Base-by-base conservation (phyloP, 2,888 invertebrate species). In the Leucoptera coffeella region DNA sequence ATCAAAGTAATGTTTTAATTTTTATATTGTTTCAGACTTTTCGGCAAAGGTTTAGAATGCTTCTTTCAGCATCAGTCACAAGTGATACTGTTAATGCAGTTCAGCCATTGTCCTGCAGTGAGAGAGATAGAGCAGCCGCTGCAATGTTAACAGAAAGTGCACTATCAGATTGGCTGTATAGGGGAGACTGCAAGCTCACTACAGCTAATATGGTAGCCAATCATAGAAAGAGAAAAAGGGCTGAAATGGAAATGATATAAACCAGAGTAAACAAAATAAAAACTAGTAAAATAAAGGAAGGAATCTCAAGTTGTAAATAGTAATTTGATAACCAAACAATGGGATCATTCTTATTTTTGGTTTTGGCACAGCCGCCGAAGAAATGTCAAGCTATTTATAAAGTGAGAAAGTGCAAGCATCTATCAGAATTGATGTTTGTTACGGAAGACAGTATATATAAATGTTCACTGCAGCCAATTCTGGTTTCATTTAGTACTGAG, bases 1-100 rank as follows among this genome's bases (percentile, higher is more conserved):
- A 22, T 9, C 10, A 10, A 22, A 22, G 6, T n/a, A n/a, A 8
- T 29, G n/a, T n/a, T n/a, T n/a, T n/a, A n/a, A n/a, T n/a, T n/a
- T n/a, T n/a, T n/a, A n/a, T n/a, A n/a, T 73, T 25, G 15, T 50
- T 53, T 12, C 61, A 88, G 85, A 83, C 87, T 7, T 88, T 91
- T 47, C 81, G 84, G 34, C 78, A 80, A 34, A 73, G 94, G 30
- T 86, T 92, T 37, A 74, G 85, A 29, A 74, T 82, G 46, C 62
- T 93, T 27, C 77, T 92, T 64, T 87, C 93, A 45, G 80, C 85
- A 35, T 84, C 89, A 14, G 83, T 88, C 35, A 85, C 88, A 46
- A 75, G 77, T 14, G 74, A 78, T 72, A 80, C 40, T 55, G 79
- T 57, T 52, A 77, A 23, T 49, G 61, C 36, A 43, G 76, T 38